Evolutionary conservation across 2,888 invertebrate species (phyloP), one percentile per base, ranked within the genome.

Genomic region (Synanthedon vespiformis): DNA sequence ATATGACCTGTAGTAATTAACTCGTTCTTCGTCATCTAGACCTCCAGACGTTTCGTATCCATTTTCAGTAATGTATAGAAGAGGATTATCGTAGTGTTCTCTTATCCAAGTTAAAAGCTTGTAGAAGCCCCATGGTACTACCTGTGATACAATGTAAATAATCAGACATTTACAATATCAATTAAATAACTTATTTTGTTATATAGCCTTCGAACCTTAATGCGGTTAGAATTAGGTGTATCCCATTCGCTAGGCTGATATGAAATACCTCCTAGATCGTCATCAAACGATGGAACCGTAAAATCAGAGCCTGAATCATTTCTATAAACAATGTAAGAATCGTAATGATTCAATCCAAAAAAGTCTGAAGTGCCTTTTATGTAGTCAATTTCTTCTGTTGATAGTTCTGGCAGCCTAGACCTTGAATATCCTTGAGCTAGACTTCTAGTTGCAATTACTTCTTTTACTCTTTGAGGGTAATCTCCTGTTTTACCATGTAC

Each of bases 321-420:
- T 60, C 65, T 67, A 16, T 14, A 47, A 16, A 14, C 27, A 3
- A 48, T 14, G 13, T 14, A 48, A 14, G 48, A 14, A 11, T 2
- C 0, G 48, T 48, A 18, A 8, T 81, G 89, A 62, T 94, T 94
- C 5, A 94, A 69, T 10, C 92, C 93, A 56, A 93, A 89, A 73
- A 91, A 93, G 65, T 94, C 94, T 0, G 89, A 87, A 0, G 69
- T 64, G 40, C 86, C 90, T 11, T 77, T 82, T n/a, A 93, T 85
- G 51, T 82, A 81, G 48, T 83, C 72, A 2, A 92, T 83, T 84
- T 93, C 92, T 51, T 90, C 86, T 0, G 69, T 54, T 2, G 89
- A 89, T 54, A 92, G 89, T 59, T 76, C 74, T 0, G 91, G 91
- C 22, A 92, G 67, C 53, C 91, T 84, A 0, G 92, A 90, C 51